Percentiles rank a stretch among this genome's conserved stretches.
These are phyloP conservation scores for Catharus ustulatus DNA, from an alignment of 2,797 vertebrate genomes.

Conservation along the genomic window DNA sequence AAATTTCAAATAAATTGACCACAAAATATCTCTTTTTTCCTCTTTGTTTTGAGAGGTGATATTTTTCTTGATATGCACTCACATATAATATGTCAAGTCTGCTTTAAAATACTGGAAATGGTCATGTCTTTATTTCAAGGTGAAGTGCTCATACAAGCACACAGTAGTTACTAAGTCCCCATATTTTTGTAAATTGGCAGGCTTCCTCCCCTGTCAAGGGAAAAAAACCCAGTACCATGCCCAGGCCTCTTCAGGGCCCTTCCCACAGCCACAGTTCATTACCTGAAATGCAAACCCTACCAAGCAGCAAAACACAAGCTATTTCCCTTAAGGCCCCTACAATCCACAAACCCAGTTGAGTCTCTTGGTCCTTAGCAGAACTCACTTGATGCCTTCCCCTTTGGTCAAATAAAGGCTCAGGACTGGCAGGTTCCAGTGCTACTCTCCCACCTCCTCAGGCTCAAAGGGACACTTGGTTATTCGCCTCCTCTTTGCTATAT, in stretches of 20 bases:
- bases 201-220: background rate
- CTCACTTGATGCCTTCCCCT: background rate
- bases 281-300: slow-evolving; percentile 14
- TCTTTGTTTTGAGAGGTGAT: background rate
- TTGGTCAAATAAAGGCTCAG: background rate
- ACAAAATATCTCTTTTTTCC: background rate
- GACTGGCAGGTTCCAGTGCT: background rate
- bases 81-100: background rate
- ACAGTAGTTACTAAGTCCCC: background rate
- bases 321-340: background rate
- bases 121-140: background rate
- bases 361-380: background rate
- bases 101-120: background rate
- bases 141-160: background rate
- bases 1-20: background rate
- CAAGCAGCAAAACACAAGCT: background rate
- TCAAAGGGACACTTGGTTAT: background rate
- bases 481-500: background rate
- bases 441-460: background rate
- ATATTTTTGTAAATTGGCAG: slow-evolving; percentile 3
- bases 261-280: background rate
- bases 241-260: background rate
- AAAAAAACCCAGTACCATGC: background rate
- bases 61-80: background rate
- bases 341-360: background rate